These are phyloP conservation scores for Meandrusa payeni DNA, from an alignment of 2,888 invertebrate genomes.

Conservation along the genomic window DNA sequence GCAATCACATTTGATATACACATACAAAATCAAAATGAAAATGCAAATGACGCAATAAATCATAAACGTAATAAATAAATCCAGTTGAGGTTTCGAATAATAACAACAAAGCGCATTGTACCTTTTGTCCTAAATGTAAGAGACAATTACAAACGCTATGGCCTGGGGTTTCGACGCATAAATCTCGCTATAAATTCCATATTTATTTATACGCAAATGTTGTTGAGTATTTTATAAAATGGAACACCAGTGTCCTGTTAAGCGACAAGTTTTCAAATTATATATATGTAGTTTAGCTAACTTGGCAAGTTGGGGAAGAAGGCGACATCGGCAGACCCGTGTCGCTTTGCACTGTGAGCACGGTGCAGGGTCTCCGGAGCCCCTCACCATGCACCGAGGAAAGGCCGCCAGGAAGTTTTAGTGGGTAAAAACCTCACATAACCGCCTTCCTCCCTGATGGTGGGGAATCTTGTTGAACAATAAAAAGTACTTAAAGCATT, in stretches of 20 bases:
- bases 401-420: too few species aligned
- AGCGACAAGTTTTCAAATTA: conserved; percentile 9
- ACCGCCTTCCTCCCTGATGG: too few species aligned
- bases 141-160: conserved; percentile 57
- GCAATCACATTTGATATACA: too few species aligned
- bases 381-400: too few species aligned
- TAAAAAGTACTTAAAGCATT: too few species aligned
- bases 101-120: conserved; percentile 44
- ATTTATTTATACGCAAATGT: conserved; percentile 68
- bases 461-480: too few species aligned
- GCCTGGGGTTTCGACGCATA: conserved; percentile 48
- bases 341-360: too few species aligned
- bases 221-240: conserved; percentile 48
- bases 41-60: conserved; percentile 40
- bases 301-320: too few species aligned
- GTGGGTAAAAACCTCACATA: too few species aligned
- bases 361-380: too few species aligned
- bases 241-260: conserved; percentile 56
- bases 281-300: neutral
- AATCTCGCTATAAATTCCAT: conserved; percentile 62
- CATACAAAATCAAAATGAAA: conserved; percentile 32
- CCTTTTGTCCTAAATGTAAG: conserved; percentile 56
- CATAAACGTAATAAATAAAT: conserved; percentile 32
- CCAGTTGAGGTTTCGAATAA: conserved; percentile 30
- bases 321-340: too few species aligned